Percentiles rank a stretch among this genome's conserved stretches.
phyloP scores from a whole-genome alignment of 2,888 invertebrate species.

The Phortica okadai region DNA sequence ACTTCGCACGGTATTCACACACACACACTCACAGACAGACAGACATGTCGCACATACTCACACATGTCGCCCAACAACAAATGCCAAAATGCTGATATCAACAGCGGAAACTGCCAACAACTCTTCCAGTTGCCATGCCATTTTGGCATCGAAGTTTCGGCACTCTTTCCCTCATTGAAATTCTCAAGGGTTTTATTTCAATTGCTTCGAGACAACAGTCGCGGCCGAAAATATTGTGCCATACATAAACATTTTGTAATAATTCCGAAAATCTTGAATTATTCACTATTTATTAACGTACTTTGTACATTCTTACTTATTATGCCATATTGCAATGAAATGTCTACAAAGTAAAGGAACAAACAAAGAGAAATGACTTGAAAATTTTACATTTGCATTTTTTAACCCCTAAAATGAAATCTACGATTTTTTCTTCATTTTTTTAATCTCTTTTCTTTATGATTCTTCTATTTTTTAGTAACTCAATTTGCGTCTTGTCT shows the following conservation, averaged over 20 bases:
- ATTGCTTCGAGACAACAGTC: too few relatives aligned
- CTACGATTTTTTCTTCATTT: neutral
- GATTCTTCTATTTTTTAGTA: conserved; percentile 15
- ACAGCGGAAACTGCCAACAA: neutral
- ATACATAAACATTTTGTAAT: too few relatives aligned
- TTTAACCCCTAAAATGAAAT: neutral
- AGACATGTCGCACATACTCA: conserved; percentile 48
- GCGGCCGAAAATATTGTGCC: too few relatives aligned
- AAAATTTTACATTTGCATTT: neutral
- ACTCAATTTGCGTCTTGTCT: neutral
- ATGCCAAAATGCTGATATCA: conserved; percentile 7
- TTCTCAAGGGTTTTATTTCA: too few relatives aligned
- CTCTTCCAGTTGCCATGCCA: neutral
- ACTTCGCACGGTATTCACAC: conserved; percentile 61
- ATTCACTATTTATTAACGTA: too few relatives aligned
- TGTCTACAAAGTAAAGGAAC: too few relatives aligned
- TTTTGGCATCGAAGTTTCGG: neutral
- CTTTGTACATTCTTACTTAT: too few relatives aligned
- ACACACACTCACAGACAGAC: conserved; percentile 45
- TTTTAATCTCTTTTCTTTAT: neutral
- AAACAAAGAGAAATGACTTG: too few relatives aligned
- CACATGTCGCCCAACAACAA: conserved; percentile 33
- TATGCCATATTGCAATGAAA: too few relatives aligned
- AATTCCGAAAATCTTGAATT: too few relatives aligned
- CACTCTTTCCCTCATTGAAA: too few relatives aligned